Conservation (phyloP, 1,140 invertebrate species). For the Pogonus chalceus region DNA sequence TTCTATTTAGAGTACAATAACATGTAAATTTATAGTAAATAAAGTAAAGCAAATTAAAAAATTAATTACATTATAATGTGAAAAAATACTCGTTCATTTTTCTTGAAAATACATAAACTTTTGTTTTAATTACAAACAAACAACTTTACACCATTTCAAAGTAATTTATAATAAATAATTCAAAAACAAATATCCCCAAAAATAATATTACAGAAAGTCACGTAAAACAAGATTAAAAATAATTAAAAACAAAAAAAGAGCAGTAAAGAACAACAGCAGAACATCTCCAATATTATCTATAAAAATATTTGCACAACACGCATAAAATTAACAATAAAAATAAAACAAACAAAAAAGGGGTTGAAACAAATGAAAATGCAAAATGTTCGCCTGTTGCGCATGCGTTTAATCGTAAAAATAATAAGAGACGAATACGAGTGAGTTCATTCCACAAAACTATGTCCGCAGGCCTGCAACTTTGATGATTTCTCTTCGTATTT, state of each 20-base stretch:
- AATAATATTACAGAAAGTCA: too few species aligned
- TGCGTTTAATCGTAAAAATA: background rate
- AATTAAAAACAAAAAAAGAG: background rate
- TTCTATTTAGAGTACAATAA: too few species aligned
- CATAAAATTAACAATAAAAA: background rate
- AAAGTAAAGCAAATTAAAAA: too few species aligned
- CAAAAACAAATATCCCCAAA: too few species aligned
- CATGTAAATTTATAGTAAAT: too few species aligned
- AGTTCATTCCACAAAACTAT: background rate
- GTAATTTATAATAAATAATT: too few species aligned
- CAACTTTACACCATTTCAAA: too few species aligned
- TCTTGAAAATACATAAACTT: too few species aligned
- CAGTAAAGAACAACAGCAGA: background rate
- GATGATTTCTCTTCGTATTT: background rate
- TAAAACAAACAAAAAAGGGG: background rate
- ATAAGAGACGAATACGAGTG: background rate
- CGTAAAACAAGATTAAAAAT: too few species aligned
- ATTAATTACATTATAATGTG: too few species aligned
- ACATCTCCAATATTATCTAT: background rate
- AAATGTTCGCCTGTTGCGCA: background rate
- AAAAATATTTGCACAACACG: background rate
- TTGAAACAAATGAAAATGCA: constrained; percentile 3
- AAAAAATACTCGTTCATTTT: too few species aligned
- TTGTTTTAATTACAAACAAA: too few species aligned
- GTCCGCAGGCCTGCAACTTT: background rate